Percentiles rank a stretch among this genome's conserved stretches.
phyloP scores from a whole-genome alignment of 35 echinoderm and acorn worm species.

The Chiridota heheva region DNA sequence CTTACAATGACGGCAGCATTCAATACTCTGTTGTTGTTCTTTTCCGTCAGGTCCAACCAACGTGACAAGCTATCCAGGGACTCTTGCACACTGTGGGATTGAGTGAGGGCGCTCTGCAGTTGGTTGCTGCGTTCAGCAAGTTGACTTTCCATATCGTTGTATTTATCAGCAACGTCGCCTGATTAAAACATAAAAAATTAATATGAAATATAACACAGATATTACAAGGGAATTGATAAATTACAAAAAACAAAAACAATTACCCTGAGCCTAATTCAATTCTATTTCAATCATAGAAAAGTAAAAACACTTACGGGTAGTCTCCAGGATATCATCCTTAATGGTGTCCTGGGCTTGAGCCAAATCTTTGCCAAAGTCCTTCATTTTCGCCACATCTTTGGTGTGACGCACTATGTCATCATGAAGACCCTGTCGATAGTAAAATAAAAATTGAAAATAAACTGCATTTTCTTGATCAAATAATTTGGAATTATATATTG shows the following conservation, averaged over 20 bases:
- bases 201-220: not conserved
- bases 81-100: slow-evolving; percentile 93
- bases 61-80: slow-evolving; percentile 76
- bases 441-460: too few relatives aligned
- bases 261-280: not conserved
- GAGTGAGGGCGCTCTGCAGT: slow-evolving; percentile 85
- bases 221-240: not conserved
- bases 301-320: slow-evolving; percentile 71
- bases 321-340: slow-evolving; percentile 82
- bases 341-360: slow-evolving; percentile 71
- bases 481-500: too few relatives aligned
- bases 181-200: not conserved
- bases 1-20: slow-evolving; percentile 77
- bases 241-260: not conserved
- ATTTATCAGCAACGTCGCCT: slow-evolving; percentile 92
- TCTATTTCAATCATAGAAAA: not conserved
- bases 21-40: slow-evolving; percentile 70
- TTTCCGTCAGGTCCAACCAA: slow-evolving; percentile 88
- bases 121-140: slow-evolving; percentile 92
- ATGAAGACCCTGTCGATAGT: slow-evolving; percentile 64
- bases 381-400: slow-evolving; percentile 93
- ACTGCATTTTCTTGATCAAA: not conserved
- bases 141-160: slow-evolving; percentile 75
- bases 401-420: slow-evolving; percentile 84
- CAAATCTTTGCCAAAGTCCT: slow-evolving; percentile 91